Evolutionary conservation across 2,797 vertebrate genomes (phyloP).

Genomic region (Crenuchus spilurus): DNA sequence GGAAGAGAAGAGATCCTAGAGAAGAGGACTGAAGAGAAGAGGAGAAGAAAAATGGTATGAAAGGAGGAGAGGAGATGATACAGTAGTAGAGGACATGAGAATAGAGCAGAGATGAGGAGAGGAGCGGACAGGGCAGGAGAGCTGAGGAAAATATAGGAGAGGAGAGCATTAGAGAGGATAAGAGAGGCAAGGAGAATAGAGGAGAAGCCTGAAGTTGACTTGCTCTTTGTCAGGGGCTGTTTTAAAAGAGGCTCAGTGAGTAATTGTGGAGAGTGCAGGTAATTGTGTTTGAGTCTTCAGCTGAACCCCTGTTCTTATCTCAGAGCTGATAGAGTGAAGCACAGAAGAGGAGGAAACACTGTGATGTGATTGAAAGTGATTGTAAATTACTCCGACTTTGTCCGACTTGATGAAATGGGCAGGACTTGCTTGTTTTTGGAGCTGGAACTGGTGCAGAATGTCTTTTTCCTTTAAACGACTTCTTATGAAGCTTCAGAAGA

Average conservation of each 20-base stretch:
- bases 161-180: too few relatives aligned
- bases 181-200: too few relatives aligned
- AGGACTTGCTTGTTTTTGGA: slow-evolving; percentile 13
- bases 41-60: background rate
- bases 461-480: background rate
- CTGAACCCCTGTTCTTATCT: slow-evolving; percentile 15
- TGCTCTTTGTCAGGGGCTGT: background rate
- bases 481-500: background rate
- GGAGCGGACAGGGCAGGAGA: too few relatives aligned
- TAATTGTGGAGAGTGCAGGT: background rate
- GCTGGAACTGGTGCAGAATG: slow-evolving; percentile 1
- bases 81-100: background rate
- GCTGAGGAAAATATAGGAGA: too few relatives aligned
- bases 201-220: too few relatives aligned
- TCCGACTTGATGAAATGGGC: slow-evolving; percentile 13
- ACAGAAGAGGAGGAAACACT: slow-evolving; percentile 16
- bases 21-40: background rate
- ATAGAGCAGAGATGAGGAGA: too few relatives aligned
- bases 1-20: background rate
- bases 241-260: background rate
- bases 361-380: slow-evolving; percentile 32
- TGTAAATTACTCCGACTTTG: slow-evolving; percentile 35
- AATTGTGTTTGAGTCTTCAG: background rate
- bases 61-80: too few relatives aligned
- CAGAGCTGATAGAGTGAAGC: slow-evolving; percentile 37